Percentiles rank a stretch among this genome's conserved stretches.
phyloP scores from a whole-genome alignment of 2,797 vertebrate species.

The Allobates femoralis region DNA sequence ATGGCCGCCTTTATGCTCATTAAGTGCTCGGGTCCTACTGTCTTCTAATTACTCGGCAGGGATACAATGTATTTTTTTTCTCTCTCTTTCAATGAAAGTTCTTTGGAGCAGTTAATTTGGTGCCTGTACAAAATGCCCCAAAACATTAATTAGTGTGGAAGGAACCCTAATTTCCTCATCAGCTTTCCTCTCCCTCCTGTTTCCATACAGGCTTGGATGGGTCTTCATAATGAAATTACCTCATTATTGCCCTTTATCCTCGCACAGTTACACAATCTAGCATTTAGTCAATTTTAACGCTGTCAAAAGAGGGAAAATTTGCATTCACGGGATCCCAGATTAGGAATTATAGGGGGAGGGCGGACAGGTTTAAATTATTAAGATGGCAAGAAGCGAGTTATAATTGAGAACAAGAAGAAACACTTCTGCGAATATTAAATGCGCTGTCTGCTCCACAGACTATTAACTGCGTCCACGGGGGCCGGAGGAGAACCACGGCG shows the following conservation, averaged over 20 bases:
- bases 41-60: slow-evolving; percentile 89
- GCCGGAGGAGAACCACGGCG: no score
- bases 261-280: slow-evolving; percentile 87
- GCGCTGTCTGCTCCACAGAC: slow-evolving; percentile 79
- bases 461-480: slow-evolving; percentile 95
- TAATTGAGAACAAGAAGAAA: slow-evolving; percentile 97
- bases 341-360: slow-evolving; percentile 75
- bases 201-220: slow-evolving; percentile 85
- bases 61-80: slow-evolving; percentile 90
- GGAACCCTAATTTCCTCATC: slow-evolving; percentile 94
- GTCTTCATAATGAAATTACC: slow-evolving; percentile 95
- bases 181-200: slow-evolving; percentile 83
- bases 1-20: slow-evolving; percentile 91
- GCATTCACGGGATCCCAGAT: slow-evolving; percentile 81
- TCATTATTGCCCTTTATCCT: slow-evolving; percentile 92
- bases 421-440: slow-evolving; percentile 93
- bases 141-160: slow-evolving; percentile 96
- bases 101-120: slow-evolving; percentile 97
- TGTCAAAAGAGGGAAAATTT: slow-evolving; percentile 80
- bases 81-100: slow-evolving; percentile 80
- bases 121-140: slow-evolving; percentile 88
- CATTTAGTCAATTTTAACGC: slow-evolving; percentile 90
- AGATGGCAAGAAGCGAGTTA: slow-evolving; percentile 92
- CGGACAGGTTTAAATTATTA: slow-evolving; percentile 98
- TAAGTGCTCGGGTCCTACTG: slow-evolving; percentile 89